A percentile compares a stretch with the other conserved stretches of the same genome.
phyloP scores from a whole-genome alignment of 1,140 invertebrate species.

The Drusus annulatus region DNA sequence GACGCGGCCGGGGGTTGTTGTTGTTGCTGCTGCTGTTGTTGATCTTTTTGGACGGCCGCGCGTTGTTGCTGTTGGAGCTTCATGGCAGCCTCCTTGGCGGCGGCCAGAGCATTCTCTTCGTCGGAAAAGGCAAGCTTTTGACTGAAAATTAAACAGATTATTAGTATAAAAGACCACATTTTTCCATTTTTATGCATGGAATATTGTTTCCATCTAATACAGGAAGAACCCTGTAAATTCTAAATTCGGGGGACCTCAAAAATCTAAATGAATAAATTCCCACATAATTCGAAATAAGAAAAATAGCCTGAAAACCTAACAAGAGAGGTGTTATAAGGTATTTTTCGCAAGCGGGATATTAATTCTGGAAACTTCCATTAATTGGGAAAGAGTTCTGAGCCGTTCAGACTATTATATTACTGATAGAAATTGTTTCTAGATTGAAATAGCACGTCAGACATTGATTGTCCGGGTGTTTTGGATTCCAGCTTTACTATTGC shows the following conservation, averaged over 20 bases:
- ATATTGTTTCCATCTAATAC: too few species aligned
- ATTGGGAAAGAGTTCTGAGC: too few species aligned
- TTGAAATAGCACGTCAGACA: slow-evolving; percentile 28
- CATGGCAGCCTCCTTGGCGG: slow-evolving; percentile 73
- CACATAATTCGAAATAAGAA: too few species aligned
- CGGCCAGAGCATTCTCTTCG: slow-evolving; percentile 78
- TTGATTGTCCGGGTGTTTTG: slow-evolving; percentile 26
- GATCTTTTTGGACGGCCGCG: not conserved
- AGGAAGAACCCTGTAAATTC: too few species aligned
- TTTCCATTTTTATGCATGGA: too few species aligned
- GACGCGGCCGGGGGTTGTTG: not conserved
- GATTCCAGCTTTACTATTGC: slow-evolving; percentile 37
- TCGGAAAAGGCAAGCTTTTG: slow-evolving; percentile 95
- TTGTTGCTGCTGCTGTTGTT: slow-evolving; percentile 44
- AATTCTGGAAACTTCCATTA: too few species aligned
- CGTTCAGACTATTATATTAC: too few species aligned
- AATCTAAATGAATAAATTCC: too few species aligned
- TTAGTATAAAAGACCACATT: not conserved
- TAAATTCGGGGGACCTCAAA: too few species aligned
- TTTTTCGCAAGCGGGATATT: too few species aligned
- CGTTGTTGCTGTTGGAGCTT: slow-evolving; percentile 13
- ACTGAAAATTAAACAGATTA: slow-evolving; percentile 67
- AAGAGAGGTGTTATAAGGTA: too few species aligned
- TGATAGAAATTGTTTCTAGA: slow-evolving; percentile 37
- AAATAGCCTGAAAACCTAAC: too few species aligned